phyloP scores from a whole-genome alignment of 2,113 vertebrate genomes.

The Cricetomys ansorgei region DNA sequence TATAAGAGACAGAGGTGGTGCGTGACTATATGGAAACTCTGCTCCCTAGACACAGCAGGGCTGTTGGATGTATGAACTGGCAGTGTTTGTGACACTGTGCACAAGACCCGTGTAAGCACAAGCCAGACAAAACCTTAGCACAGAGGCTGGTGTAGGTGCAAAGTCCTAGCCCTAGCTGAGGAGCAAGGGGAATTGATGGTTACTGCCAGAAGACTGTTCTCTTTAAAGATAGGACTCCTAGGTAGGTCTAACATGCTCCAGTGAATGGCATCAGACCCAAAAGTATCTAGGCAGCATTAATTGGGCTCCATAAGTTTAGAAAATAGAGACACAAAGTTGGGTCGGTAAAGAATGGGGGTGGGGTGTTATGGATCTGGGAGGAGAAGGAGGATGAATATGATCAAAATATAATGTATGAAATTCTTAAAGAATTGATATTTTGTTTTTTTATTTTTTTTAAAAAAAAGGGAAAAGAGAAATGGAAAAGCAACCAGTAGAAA shows the following conservation, averaged over 20 bases:
- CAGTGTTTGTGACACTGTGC: background rate
- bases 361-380: background rate
- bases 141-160: background rate
- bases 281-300: background rate
- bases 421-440: background rate
- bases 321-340: background rate
- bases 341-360: background rate
- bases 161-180: background rate
- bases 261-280: background rate
- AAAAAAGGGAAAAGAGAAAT: background rate
- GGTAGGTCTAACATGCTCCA: background rate
- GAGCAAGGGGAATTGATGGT: background rate
- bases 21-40: background rate
- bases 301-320: background rate
- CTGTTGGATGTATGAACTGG: background rate
- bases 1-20: background rate
- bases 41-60: background rate
- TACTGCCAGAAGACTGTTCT: background rate
- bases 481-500: slow-evolving; percentile 10
- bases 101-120: too few species aligned
- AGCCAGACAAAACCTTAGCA: background rate
- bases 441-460: too few species aligned
- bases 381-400: background rate
- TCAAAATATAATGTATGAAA: background rate
- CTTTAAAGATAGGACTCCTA: background rate